Evolutionary conservation across 1,140 invertebrate genomes (phyloP).

Genomic region (Aleiodes sp.): DNA sequence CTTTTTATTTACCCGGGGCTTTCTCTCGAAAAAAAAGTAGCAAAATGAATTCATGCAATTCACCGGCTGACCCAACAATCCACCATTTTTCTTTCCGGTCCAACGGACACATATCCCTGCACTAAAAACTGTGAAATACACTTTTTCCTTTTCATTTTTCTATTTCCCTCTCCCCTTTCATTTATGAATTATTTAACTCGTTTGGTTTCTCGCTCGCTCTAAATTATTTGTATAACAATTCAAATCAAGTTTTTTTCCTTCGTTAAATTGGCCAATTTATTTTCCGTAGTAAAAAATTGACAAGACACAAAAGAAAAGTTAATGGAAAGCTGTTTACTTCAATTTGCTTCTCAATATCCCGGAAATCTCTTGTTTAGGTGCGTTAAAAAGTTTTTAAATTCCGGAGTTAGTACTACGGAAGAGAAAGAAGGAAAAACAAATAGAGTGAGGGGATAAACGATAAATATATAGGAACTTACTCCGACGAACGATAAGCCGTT

Average conservation of each 20-base stretch:
- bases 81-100: not conserved
- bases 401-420: not conserved
- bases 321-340: not conserved
- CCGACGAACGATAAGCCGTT: slow-evolving; percentile 52
- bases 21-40: not conserved
- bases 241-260: too few relatives aligned
- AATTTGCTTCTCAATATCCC: not conserved
- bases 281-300: too few relatives aligned
- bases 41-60: not conserved
- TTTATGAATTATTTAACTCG: too few relatives aligned
- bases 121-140: not conserved
- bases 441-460: not conserved
- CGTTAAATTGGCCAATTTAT: too few relatives aligned
- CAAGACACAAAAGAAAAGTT: too few relatives aligned
- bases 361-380: too few relatives aligned
- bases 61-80: not conserved
- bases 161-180: too few relatives aligned
- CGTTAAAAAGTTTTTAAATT: not conserved
- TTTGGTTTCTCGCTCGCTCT: too few relatives aligned
- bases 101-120: not conserved
- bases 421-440: not conserved
- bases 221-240: too few relatives aligned
- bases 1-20: not conserved
- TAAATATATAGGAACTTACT: slow-evolving; percentile 33
- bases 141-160: too few relatives aligned